These are phyloP conservation scores for Toxonevra muliebris DNA, from an alignment of 2,888 invertebrate genomes.

Conservation along the genomic window DNA sequence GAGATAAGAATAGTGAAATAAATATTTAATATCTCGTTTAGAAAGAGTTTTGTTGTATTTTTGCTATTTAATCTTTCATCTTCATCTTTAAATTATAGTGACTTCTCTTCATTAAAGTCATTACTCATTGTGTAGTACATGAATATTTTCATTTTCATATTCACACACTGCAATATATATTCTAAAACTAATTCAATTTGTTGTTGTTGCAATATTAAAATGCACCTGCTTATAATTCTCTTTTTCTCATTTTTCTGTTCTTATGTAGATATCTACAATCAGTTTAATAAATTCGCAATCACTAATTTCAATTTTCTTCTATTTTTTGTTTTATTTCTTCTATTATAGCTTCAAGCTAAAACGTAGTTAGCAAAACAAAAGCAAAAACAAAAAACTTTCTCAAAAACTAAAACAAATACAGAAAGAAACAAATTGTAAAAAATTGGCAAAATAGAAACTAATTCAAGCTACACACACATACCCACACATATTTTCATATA, in stretches of 20 bases:
- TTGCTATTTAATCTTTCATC: too few relatives aligned
- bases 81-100: too few relatives aligned
- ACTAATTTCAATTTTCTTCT: slow-evolving; percentile 26
- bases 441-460: not conserved
- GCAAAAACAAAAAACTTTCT: slow-evolving; percentile 20
- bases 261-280: not conserved
- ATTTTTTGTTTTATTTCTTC: slow-evolving; percentile 25
- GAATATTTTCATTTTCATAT: too few relatives aligned
- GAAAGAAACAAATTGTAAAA: slow-evolving; percentile 4
- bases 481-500: slow-evolving; percentile 14
- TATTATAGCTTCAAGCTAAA: slow-evolving; percentile 32
- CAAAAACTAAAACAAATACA: slow-evolving; percentile 1
- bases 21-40: too few relatives aligned
- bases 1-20: too few relatives aligned
- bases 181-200: not conserved
- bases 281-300: slow-evolving; percentile 15
- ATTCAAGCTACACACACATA: slow-evolving; percentile 12
- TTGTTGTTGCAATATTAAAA: not conserved
- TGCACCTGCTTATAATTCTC: not conserved
- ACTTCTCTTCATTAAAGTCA: too few relatives aligned
- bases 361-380: slow-evolving; percentile 7
- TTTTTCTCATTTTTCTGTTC: not conserved
- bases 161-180: too few relatives aligned
- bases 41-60: too few relatives aligned
- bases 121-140: too few relatives aligned